A percentile compares a stretch with the other conserved stretches of the same genome.
phyloP scores from a whole-genome alignment of 2,888 invertebrate genomes.

The Scaptodrosophila latifasciaeformis region DNA sequence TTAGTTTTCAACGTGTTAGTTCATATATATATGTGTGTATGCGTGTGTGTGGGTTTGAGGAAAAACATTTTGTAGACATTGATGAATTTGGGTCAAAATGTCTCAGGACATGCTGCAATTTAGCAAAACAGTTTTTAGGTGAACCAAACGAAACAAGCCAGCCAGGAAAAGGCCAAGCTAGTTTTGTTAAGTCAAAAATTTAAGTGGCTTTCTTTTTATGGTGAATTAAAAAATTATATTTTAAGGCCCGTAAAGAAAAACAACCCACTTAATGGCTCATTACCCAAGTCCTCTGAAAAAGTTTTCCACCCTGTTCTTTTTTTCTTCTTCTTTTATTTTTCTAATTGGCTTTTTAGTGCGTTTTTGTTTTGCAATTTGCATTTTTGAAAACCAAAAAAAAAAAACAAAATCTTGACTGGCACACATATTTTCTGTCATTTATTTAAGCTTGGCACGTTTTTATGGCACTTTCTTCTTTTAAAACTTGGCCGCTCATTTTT shows the following conservation, averaged over 20 bases:
- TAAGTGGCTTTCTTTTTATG: no score
- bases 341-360: slow-evolving; percentile 58
- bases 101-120: slow-evolving; percentile 24
- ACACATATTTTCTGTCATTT: slow-evolving; percentile 39
- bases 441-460: slow-evolving; percentile 47
- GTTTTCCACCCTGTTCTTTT: no score
- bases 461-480: slow-evolving; percentile 28
- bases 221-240: no score
- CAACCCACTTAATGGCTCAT: slow-evolving; percentile 19
- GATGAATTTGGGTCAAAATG: slow-evolving; percentile 51
- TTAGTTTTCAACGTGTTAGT: slow-evolving; percentile 16
- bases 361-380: slow-evolving; percentile 29
- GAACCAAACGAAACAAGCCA: no score
- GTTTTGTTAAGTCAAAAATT: no score
- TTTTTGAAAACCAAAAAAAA: no score
- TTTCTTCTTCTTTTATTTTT: slow-evolving; percentile 35
- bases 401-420: no score
- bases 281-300: no score
- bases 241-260: no score
- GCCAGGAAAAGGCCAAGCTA: no score
- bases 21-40: not conserved
- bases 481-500: slow-evolving; percentile 2
- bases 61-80: slow-evolving; percentile 43
- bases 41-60: slow-evolving; percentile 12
- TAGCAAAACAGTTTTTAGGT: slow-evolving; percentile 18